phyloP scores from a whole-genome alignment of 2,113 vertebrate species.

The Charina bottae region DNA sequence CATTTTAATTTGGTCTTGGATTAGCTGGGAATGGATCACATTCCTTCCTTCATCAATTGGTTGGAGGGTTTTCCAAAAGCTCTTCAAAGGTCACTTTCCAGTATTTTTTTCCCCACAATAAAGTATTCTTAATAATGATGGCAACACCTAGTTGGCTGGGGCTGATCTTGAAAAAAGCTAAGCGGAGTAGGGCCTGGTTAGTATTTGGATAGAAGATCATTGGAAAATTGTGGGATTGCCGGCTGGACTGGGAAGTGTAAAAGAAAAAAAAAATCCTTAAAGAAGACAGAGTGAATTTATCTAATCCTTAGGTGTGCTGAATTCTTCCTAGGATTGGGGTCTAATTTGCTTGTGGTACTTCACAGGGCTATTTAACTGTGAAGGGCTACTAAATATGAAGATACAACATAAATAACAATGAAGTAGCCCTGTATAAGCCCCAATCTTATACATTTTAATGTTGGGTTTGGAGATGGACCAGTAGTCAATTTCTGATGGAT shows the following conservation, averaged over 20 bases:
- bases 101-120: background rate
- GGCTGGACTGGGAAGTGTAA: background rate
- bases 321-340: background rate
- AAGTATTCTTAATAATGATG: background rate
- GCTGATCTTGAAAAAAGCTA: background rate
- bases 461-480: background rate
- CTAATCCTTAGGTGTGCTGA: background rate
- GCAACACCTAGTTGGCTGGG: background rate
- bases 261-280: background rate
- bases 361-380: background rate
- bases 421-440: background rate
- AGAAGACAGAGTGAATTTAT: background rate
- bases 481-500: background rate
- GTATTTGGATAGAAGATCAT: background rate
- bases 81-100: background rate
- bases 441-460: background rate
- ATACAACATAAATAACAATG: background rate
- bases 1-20: background rate
- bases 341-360: background rate
- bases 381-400: background rate
- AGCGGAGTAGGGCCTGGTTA: background rate
- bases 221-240: background rate
- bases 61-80: background rate
- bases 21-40: background rate
- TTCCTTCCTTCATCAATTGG: background rate